Conservation (phyloP, 2,113 vertebrate species). For the Macrotus californicus region DNA sequence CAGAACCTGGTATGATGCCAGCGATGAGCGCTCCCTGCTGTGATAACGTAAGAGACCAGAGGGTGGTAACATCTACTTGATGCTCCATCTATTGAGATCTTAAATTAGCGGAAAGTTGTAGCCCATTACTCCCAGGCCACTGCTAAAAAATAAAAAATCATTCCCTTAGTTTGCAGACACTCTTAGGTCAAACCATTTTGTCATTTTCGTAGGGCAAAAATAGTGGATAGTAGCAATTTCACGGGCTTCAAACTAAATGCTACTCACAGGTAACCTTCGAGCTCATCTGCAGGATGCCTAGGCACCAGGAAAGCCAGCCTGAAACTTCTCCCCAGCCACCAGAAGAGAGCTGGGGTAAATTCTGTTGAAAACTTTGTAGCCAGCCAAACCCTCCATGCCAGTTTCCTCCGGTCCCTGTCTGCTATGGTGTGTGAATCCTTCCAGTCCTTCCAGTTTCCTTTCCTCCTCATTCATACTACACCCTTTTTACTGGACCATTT, state of each 20-base stretch:
- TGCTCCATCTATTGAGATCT: not conserved
- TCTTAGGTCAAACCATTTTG: not conserved
- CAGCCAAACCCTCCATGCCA: not conserved
- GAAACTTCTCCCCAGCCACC: not conserved
- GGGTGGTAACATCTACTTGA: not conserved
- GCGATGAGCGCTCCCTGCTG: not conserved
- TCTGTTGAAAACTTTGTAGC: not conserved
- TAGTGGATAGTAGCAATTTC: not conserved
- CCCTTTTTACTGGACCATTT: not conserved
- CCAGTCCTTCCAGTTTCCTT: not conserved
- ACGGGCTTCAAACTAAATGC: not conserved
- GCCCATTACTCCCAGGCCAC: not conserved
- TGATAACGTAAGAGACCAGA: not conserved
- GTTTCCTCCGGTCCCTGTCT: not conserved
- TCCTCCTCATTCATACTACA: not conserved
- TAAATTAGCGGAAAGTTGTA: not conserved
- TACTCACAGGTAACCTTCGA: not conserved
- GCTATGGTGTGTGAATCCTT: not conserved
- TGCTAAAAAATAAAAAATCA: not conserved
- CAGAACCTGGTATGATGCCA: not conserved
- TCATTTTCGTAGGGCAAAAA: conserved; percentile 1
- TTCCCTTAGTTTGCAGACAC: not conserved
- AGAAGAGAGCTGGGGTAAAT: not conserved
- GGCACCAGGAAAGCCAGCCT: not conserved
- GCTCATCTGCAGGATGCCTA: not conserved